Evolutionary conservation across 2,113 vertebrate species (phyloP).

Genomic region (Neotoma lepida): DNA sequence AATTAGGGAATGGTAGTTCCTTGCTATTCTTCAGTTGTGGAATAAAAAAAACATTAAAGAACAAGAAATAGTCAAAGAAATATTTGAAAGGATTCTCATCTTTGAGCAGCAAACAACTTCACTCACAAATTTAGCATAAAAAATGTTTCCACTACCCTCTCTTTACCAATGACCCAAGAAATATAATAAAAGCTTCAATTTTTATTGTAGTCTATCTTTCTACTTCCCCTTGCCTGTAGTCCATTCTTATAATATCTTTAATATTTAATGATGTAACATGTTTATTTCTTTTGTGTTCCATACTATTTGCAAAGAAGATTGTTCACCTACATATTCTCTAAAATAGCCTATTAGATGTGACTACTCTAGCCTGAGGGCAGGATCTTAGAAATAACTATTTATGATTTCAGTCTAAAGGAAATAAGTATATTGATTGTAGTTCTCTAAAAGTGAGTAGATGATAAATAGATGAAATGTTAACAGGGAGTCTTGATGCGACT

Average conservation of each 20-base stretch:
- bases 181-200: slow-evolving; percentile 38
- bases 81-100: slow-evolving; percentile 45
- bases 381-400: neutral
- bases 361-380: neutral
- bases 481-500: neutral
- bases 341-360: neutral
- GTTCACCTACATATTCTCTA: neutral
- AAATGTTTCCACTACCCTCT: neutral
- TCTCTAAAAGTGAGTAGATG: neutral
- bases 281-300: slow-evolving; percentile 40
- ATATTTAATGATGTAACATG: slow-evolving; percentile 1
- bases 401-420: neutral
- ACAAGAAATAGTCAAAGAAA: slow-evolving; percentile 51
- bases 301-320: neutral
- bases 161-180: neutral
- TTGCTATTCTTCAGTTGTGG: slow-evolving; percentile 34
- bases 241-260: neutral
- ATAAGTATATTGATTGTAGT: neutral
- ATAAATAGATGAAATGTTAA: neutral
- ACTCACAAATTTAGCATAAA: slow-evolving; percentile 2
- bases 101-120: slow-evolving; percentile 13
- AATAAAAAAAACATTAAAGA: slow-evolving; percentile 40
- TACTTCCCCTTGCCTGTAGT: neutral
- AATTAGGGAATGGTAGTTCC: slow-evolving; percentile 60
- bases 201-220: neutral